Evolutionary conservation across 2,113 vertebrate species (phyloP), one percentile per base, ranked within the genome.

Genomic region (Callipepla californica): DNA sequence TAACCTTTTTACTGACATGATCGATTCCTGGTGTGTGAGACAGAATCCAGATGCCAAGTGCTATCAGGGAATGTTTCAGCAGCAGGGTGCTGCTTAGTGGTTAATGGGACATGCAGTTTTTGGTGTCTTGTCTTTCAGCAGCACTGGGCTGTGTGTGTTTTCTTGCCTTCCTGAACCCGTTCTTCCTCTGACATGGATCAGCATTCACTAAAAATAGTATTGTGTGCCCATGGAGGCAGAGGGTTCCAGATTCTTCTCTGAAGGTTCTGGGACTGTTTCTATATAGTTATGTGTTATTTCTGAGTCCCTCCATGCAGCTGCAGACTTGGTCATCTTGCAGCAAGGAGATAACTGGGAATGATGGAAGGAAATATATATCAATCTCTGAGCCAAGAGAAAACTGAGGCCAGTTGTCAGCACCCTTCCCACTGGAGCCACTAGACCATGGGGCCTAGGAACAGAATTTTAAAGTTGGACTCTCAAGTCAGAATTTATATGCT

Each of bases 141-240:
- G 5, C 15, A 6, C 63, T 82, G 28, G 63, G 48, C 80, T 87
- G 10, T 2, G 0, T 78, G 57, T 6, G 1, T 80, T 92, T 95
- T 91, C 73, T 38, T 90, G 83, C 74, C 66, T 86, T 93, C 66
- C 75, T 90, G 92, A 94, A 80, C 72, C 51, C 44, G 6, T 93
- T 88, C 50, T 70, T 87, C 59, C 50, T 79, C 42, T 62, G 63
- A 55, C 57, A 32, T 0, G 15, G 69, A 61, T 77, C 76, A 95
- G 23, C 38, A 86, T 34, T 62, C 80, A 34, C 85, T 88, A 80
- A 90, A 95, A 93, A 81, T 87, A 63, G 58, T 51, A 13, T 22
- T 80, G 17, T 74, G 15, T 55, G 40, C 30, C 68, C 77, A 59
- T 12, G 10, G 61, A 73, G 73, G 74, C 20, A 11, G 19, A 78